Evolutionary conservation across 1,140 invertebrate genomes (phyloP).

Genomic region (Drosophila orena): DNA sequence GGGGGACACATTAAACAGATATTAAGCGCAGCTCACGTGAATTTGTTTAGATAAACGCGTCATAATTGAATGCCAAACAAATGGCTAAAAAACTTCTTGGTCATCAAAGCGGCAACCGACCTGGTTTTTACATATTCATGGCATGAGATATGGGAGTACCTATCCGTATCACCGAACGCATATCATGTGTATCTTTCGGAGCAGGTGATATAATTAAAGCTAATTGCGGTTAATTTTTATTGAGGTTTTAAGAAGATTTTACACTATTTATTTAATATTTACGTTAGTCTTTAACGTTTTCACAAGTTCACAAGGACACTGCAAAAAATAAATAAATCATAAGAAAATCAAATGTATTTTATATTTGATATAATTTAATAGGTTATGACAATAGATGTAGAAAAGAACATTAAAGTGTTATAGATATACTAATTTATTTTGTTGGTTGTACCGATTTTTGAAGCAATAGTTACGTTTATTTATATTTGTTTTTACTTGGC

Average conservation of each 20-base stretch:
- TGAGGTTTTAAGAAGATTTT: conserved; percentile 46
- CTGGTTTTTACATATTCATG: conserved; percentile 42
- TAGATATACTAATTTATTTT: no score
- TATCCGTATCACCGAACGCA: conserved; percentile 4
- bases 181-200: conserved; percentile 12
- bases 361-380: no score
- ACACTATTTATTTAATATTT: conserved; percentile 64
- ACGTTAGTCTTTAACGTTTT: conserved; percentile 72
- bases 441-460: no score
- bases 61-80: conserved; percentile 50
- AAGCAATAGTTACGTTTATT: no score
- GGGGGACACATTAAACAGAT: not conserved
- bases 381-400: no score
- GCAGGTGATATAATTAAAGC: conserved; percentile 49
- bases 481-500: no score
- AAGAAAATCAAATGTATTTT: not conserved
- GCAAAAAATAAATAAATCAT: not conserved
- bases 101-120: conserved; percentile 55
- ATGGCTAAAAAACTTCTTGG: conserved; percentile 38
- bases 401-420: no score
- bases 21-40: conserved; percentile 46
- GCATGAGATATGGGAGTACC: conserved; percentile 1
- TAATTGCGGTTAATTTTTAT: conserved; percentile 72
- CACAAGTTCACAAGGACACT: conserved; percentile 48
- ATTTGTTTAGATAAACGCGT: conserved; percentile 61